phyloP scores from a whole-genome alignment of 2,797 vertebrate species.

The Paratrypauchen microcephalus region DNA sequence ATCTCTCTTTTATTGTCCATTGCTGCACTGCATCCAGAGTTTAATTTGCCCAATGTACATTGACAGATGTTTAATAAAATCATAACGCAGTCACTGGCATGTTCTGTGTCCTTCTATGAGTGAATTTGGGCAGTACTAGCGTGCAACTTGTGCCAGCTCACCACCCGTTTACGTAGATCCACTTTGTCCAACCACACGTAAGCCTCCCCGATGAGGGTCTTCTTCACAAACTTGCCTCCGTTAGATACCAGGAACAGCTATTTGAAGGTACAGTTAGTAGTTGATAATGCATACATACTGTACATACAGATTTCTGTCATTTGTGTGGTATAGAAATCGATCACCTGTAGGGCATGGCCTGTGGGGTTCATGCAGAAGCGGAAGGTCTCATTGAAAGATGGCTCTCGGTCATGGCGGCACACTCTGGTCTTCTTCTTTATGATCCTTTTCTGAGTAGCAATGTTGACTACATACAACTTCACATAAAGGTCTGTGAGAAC shows the following conservation, averaged over 20 bases:
- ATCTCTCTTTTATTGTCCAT: not conserved
- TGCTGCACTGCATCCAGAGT: constrained; percentile 8
- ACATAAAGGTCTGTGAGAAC: constrained; percentile 90
- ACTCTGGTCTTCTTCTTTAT: constrained; percentile 99
- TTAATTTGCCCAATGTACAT: constrained; percentile 10
- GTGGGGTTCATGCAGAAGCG: constrained; percentile 95
- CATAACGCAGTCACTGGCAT: constrained; percentile 1
- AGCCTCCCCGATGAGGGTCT: constrained; percentile 97
- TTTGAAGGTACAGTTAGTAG: not conserved
- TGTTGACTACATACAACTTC: constrained; percentile 96
- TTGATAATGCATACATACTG: not conserved
- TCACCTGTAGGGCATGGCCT: constrained; percentile 95
- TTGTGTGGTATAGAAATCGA: not conserved
- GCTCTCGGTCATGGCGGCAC: constrained; percentile 95
- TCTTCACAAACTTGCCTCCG: constrained; percentile 98
- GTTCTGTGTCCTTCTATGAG: constrained; percentile 68
- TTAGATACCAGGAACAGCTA: constrained; percentile 95
- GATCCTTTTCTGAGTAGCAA: constrained; percentile 96
- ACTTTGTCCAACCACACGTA: constrained; percentile 99
- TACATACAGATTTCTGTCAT: not conserved
- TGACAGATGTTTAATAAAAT: constrained; percentile 20
- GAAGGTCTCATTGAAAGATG: constrained; percentile 97
- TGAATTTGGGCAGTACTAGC: constrained; percentile 92
- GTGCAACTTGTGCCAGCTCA: constrained; percentile 98
- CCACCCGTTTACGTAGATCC: constrained; percentile 95